Evolutionary conservation across 2,888 invertebrate species (phyloP).

Genomic region (Eilema griseolum): DNA sequence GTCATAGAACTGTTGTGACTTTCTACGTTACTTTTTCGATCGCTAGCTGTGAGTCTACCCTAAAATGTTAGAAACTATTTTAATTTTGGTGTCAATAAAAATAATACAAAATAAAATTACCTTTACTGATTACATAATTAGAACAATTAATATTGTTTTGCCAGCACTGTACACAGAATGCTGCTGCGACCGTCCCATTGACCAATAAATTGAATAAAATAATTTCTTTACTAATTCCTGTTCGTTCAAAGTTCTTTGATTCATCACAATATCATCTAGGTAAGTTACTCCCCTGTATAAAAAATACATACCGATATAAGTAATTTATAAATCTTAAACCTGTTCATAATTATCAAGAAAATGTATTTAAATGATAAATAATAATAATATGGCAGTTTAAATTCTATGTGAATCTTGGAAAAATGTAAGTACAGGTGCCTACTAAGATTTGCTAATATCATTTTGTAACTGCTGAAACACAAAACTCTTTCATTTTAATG

Average conservation of each 20-base stretch:
- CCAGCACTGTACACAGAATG: constrained; percentile 39
- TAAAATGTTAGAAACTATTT: constrained; percentile 39
- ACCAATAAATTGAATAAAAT: constrained; percentile 54
- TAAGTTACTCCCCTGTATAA: constrained; percentile 44
- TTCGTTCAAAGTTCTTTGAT: constrained; percentile 28
- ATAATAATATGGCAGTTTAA: constrained; percentile 41
- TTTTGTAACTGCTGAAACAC: constrained; percentile 43
- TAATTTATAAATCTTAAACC: constrained; percentile 43
- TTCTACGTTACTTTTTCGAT: constrained; percentile 72
- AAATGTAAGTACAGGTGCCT: constrained; percentile 60
- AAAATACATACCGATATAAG: constrained; percentile 33
- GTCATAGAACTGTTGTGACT: constrained; percentile 70
- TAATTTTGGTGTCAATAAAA: constrained; percentile 35
- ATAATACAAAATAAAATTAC: constrained; percentile 35
- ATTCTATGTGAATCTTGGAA: constrained; percentile 52
- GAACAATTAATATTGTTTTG: constrained; percentile 35
- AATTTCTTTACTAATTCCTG: constrained; percentile 38
- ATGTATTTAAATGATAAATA: constrained; percentile 43
- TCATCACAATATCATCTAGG: constrained; percentile 43
- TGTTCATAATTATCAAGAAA: constrained; percentile 47
- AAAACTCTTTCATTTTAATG: constrained; percentile 50
- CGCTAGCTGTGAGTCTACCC: constrained; percentile 69
- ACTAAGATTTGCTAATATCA: constrained; percentile 54
- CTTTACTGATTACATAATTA: constrained; percentile 12
- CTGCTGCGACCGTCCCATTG: constrained; percentile 68